Percentiles rank a stretch among this genome's conserved stretches.
Conservation (phyloP, 30 jellyfish, hydroid and myxozoan species). For the Hydractinia echinata region DNA sequence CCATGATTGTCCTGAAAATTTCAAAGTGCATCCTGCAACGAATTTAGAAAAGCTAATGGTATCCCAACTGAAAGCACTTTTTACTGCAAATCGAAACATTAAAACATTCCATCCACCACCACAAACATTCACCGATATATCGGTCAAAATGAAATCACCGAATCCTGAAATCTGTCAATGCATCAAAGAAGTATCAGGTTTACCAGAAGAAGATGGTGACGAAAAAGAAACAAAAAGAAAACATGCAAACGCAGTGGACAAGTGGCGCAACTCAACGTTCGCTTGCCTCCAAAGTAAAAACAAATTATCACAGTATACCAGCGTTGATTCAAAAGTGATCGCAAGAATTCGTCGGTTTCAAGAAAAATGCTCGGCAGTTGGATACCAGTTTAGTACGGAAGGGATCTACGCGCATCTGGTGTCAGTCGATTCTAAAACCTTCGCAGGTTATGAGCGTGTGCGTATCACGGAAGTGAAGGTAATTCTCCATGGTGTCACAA, state of each 20-base stretch:
- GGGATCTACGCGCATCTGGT: neutral
- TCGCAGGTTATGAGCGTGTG: neutral
- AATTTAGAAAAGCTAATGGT: neutral
- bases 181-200: neutral
- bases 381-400: no score
- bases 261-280: no score
- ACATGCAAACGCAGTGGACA: no score
- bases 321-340: no score
- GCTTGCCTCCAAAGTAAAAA: no score
- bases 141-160: neutral
- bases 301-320: no score
- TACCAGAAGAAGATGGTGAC: no score
- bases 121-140: conserved; percentile 17
- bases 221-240: no score
- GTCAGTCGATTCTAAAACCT: neutral
- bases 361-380: no score
- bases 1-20: neutral
- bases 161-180: neutral
- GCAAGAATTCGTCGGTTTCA: no score
- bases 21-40: neutral
- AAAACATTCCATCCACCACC: conserved; percentile 24
- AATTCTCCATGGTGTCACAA: conserved; percentile 5
- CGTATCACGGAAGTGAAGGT: conserved; percentile 22
- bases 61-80: neutral
- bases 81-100: neutral